Evolutionary conservation across 2,797 vertebrate species (phyloP).

Genomic region (Pogoniulus pusillus): DNA sequence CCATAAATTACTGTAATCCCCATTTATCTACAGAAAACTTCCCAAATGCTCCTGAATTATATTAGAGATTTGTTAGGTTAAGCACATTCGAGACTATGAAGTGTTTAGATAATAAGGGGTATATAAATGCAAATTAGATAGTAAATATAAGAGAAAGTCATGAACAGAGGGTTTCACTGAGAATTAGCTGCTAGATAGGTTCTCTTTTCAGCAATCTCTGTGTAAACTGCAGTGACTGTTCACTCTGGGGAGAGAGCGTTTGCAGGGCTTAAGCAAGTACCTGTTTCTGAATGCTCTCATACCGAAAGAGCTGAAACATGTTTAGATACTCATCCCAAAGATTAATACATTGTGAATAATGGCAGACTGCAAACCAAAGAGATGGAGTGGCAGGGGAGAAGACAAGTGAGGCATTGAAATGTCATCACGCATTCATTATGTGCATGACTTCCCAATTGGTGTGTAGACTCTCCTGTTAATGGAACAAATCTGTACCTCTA

Average conservation of each 20-base stretch:
- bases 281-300: neutral
- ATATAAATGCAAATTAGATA: conserved; percentile 16
- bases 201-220: neutral
- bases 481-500: neutral
- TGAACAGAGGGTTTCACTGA: neutral
- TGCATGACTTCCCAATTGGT: neutral
- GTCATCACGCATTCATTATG: neutral
- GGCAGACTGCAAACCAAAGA: neutral
- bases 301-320: neutral
- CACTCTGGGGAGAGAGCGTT: neutral
- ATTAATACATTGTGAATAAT: neutral
- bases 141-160: neutral
- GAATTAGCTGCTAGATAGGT: conserved; percentile 3
- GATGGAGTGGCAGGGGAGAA: conserved; percentile 3
- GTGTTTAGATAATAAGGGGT: neutral
- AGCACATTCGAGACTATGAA: neutral
- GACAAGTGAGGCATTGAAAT: conserved; percentile 19
- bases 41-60: neutral
- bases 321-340: neutral
- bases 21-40: neutral
- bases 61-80: conserved; percentile 7
- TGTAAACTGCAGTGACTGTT: neutral
- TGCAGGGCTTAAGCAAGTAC: neutral
- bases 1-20: neutral
- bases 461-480: neutral